These are phyloP conservation scores for Coryphaenoides rupestris DNA, from an alignment of 2,113 vertebrate species.

Conservation along the genomic window DNA sequence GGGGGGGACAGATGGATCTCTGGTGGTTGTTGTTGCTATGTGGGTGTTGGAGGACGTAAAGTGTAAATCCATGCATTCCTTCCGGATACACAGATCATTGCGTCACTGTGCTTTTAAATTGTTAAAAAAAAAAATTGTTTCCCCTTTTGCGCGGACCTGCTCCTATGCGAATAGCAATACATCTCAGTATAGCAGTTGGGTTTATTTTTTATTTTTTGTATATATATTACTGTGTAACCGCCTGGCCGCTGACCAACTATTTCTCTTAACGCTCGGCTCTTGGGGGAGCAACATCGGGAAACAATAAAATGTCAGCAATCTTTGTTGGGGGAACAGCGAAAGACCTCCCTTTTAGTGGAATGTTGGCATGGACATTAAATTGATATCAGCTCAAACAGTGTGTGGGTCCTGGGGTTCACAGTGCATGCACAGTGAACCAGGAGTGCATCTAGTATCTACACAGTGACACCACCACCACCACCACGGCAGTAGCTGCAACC, in stretches of 20 bases:
- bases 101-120: too few relatives aligned
- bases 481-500: too few relatives aligned
- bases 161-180: too few relatives aligned
- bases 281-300: constrained; percentile 75
- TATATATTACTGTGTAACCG: not conserved
- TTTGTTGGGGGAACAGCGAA: constrained; percentile 69
- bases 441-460: too few relatives aligned
- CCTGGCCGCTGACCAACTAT: not conserved
- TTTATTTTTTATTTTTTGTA: too few relatives aligned
- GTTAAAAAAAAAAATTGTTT: too few relatives aligned
- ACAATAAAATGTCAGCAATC: constrained; percentile 73
- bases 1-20: not conserved
- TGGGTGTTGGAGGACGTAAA: not conserved
- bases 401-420: too few relatives aligned
- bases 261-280: constrained; percentile 19
- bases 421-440: too few relatives aligned
- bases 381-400: too few relatives aligned
- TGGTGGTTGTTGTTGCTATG: not conserved
- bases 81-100: too few relatives aligned
- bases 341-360: constrained; percentile 63
- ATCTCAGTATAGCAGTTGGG: not conserved
- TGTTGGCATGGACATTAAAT: constrained; percentile 44
- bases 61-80: not conserved
- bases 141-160: not conserved
- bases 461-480: too few relatives aligned